Base-by-base conservation (phyloP, 1,140 invertebrate species). In the Drosophila nigrodunni region DNA sequence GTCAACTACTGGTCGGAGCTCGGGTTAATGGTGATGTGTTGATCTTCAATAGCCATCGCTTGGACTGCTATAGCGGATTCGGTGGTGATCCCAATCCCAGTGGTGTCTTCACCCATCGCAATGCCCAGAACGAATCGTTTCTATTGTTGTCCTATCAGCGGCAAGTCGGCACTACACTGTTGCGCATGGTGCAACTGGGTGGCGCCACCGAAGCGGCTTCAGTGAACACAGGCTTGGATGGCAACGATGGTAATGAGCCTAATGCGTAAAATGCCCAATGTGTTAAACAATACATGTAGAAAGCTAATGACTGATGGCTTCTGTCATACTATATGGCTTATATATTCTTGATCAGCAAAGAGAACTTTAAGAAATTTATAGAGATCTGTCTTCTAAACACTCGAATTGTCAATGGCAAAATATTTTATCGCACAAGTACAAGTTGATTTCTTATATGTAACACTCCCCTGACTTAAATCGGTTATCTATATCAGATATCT, bases 41-140 rank as follows among this genome's bases (percentile, higher is more conserved):
- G 34, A 55, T 91, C 6, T 92, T 91, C 49, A 79, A 82, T 3
- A 90, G 58, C 18, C 47, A 79, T 7, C 83, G 82, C 9, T 50
- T 92, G 59, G 85, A 92, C 54, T 92, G 91, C 52, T 92, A 85
- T 47, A 89, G 72, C 9, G 89, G 85, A 15, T 92, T 82, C 7
- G 44, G 37, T 0, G 74, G 46, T 0, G 58, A 78, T 11, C n/a
- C 47, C 18, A 43, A 76, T 7, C 74, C 89, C 7, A 74, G 57
- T n/a, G 65, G 58, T 0, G 7, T 92, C 13, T 34, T 80, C 2
- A 75, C 49, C 3, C 82, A 90, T 44, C 61, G 43, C 18, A 92
- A 91, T 41, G 7, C 37, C 0, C 71, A 30, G 10, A 89, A 90
- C 11, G 90, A 91, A 25, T 83, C 61, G 10, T 92, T 80, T 25